These are phyloP conservation scores for Seira ritae DNA, from an alignment of 2,888 invertebrate species.

Conservation along the genomic window DNA sequence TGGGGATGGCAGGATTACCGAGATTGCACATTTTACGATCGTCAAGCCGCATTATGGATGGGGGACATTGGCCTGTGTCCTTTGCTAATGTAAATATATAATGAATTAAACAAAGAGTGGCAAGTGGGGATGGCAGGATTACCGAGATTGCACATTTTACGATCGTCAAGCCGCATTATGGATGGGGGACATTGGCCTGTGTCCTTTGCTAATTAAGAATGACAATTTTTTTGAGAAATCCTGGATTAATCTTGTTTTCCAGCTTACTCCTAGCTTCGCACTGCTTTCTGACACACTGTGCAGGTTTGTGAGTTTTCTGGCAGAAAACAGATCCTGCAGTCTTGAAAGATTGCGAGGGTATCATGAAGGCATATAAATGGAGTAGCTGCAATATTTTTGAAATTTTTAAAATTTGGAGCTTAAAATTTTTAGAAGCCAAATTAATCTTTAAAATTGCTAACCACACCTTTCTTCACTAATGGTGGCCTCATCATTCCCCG, in stretches of 20 bases:
- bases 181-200: constrained; percentile 68
- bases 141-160: constrained; percentile 42
- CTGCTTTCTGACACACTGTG: constrained; percentile 2
- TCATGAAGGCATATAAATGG: constrained; percentile 15
- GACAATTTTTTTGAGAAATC: too few relatives aligned
- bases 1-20: background rate
- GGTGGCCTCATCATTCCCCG: too few relatives aligned
- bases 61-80: constrained; percentile 68
- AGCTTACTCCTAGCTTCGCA: constrained; percentile 22
- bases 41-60: constrained; percentile 60
- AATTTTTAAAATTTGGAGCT: too few relatives aligned
- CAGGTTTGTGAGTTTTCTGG: background rate
- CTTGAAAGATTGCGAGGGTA: constrained; percentile 20
- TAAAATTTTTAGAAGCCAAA: too few relatives aligned
- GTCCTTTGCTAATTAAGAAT: constrained; percentile 68
- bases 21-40: constrained; percentile 58
- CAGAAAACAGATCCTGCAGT: constrained; percentile 23
- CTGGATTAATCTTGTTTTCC: too few relatives aligned
- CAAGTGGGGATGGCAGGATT: constrained; percentile 37
- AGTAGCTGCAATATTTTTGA: too few relatives aligned
- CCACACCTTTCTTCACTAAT: too few relatives aligned
- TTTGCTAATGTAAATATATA: constrained; percentile 66
- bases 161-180: constrained; percentile 64
- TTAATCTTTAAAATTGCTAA: too few relatives aligned
- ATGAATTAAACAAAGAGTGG: too few relatives aligned